Conservation (phyloP, 2,888 invertebrate genomes). For the Trisateles emortualis region DNA sequence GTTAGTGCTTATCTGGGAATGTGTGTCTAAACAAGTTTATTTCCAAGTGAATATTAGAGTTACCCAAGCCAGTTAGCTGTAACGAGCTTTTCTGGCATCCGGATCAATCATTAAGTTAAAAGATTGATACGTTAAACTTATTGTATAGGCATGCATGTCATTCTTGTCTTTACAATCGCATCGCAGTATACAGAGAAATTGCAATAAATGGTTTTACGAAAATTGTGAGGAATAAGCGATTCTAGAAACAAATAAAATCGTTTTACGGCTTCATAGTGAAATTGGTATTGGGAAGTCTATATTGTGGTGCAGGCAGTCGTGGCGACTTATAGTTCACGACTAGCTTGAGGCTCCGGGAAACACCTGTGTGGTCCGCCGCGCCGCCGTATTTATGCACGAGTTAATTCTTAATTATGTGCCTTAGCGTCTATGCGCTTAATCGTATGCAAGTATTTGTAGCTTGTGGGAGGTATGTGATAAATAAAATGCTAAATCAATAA, state of each 20-base stretch:
- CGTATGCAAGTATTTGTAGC: slow-evolving; percentile 5
- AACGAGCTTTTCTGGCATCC: slow-evolving; percentile 13
- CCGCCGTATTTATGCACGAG: slow-evolving; percentile 54
- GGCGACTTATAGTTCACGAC: slow-evolving; percentile 77
- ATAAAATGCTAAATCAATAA: slow-evolving; percentile 26
- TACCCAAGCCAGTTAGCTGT: not conserved
- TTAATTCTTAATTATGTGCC: slow-evolving; percentile 59
- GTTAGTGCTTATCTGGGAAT: slow-evolving; percentile 7
- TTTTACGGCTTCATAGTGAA: slow-evolving; percentile 70
- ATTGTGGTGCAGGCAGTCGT: slow-evolving; percentile 63
- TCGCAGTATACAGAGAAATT: slow-evolving; percentile 32
- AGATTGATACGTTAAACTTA: slow-evolving; percentile 4
- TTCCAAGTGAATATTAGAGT: not conserved
- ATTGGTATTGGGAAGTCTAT: slow-evolving; percentile 73
- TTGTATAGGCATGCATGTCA: slow-evolving; percentile 6
- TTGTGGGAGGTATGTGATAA: slow-evolving; percentile 12
- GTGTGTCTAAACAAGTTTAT: slow-evolving; percentile 9
- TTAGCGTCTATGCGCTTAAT: slow-evolving; percentile 31
- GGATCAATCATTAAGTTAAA: slow-evolving; percentile 18
- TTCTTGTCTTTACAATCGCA: not conserved
- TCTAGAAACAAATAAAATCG: slow-evolving; percentile 69
- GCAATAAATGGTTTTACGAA: slow-evolving; percentile 38
- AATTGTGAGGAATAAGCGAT: slow-evolving; percentile 50
- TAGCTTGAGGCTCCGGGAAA: slow-evolving; percentile 70
- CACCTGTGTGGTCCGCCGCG: slow-evolving; percentile 74